These are phyloP conservation scores for Drosophila mettleri DNA, from an alignment of 2,888 invertebrate genomes.

Conservation along the genomic window DNA sequence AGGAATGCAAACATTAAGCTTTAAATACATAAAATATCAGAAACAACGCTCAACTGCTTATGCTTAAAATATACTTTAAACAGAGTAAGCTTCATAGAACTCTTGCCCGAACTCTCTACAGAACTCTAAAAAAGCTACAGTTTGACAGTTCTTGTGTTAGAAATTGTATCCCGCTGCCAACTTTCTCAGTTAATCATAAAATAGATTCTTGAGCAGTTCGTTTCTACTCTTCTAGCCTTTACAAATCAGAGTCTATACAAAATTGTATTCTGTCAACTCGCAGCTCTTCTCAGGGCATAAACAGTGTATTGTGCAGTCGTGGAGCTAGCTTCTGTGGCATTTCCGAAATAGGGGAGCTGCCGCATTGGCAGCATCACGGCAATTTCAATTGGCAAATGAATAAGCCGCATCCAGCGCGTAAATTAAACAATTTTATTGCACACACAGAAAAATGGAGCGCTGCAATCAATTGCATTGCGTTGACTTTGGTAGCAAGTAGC, in stretches of 20 bases:
- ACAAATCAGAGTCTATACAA: background rate
- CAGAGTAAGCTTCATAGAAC: too few relatives aligned
- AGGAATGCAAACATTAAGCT: too few relatives aligned
- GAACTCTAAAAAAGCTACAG: too few relatives aligned
- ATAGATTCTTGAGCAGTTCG: background rate
- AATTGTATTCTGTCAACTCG: background rate
- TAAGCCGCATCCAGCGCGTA: conserved; percentile 55
- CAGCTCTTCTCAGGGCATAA: too few relatives aligned
- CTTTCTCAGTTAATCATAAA: too few relatives aligned
- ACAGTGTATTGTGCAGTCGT: conserved; percentile 1
- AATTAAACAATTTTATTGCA: conserved; percentile 68
- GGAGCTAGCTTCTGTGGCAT: accelerated
- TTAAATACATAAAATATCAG: too few relatives aligned
- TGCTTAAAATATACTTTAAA: too few relatives aligned
- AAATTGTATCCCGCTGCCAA: too few relatives aligned
- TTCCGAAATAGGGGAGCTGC: conserved; percentile 48
- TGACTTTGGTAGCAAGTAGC: conserved; percentile 18
- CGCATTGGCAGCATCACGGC: conserved; percentile 67
- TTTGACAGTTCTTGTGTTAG: too few relatives aligned
- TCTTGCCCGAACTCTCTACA: too few relatives aligned
- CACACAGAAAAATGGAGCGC: conserved; percentile 38
- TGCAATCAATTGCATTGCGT: conserved; percentile 46
- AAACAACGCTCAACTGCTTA: too few relatives aligned
- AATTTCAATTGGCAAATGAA: conserved; percentile 50
- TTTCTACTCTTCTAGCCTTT: too few relatives aligned